Percentiles rank a stretch among this genome's conserved stretches.
Evolutionary conservation across 2,797 vertebrate species (phyloP).

Genomic region (Semaprochilodus insignis): DNA sequence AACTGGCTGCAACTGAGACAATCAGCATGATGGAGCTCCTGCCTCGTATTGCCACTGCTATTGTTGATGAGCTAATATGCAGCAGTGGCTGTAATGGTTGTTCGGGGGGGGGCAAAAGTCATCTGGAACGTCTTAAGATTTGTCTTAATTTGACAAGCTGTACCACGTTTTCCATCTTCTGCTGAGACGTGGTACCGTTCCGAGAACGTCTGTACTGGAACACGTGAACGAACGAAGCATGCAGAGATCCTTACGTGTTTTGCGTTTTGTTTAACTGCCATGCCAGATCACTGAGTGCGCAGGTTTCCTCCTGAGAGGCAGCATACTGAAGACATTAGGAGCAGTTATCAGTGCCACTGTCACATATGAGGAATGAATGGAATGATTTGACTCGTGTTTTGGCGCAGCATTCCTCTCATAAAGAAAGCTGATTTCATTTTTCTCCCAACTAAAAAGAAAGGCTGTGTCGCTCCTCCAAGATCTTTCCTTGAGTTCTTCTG

Average conservation of each 20-base stretch:
- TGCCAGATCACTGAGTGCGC: constrained; percentile 30
- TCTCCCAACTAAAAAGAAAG: not conserved
- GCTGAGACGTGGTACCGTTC: not conserved
- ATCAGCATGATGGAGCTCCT: constrained; percentile 31
- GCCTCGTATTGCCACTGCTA: not conserved
- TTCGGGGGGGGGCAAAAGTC: not conserved
- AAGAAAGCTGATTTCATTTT: not conserved
- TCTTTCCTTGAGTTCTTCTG: not conserved
- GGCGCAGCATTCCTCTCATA: constrained; percentile 42
- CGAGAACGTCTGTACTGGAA: not conserved
- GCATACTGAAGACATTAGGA: constrained; percentile 69
- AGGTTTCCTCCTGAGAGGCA: constrained; percentile 46
- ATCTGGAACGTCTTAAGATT: not conserved
- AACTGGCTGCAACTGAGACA: constrained; percentile 10
- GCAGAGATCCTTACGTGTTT: not conserved
- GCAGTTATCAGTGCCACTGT: constrained; percentile 69
- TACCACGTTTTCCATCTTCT: not conserved
- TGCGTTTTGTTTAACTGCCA: constrained; percentile 29
- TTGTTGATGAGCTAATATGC: constrained; percentile 11
- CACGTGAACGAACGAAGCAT: not conserved
- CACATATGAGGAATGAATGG: constrained; percentile 75
- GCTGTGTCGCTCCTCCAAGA: not conserved
- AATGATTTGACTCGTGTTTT: constrained; percentile 62
- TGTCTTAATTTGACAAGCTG: not conserved
- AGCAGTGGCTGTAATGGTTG: not conserved